Evolutionary conservation across 2,797 vertebrate genomes (phyloP), one percentile per base, ranked within the genome.

Genomic region (Taenioides sp.): DNA sequence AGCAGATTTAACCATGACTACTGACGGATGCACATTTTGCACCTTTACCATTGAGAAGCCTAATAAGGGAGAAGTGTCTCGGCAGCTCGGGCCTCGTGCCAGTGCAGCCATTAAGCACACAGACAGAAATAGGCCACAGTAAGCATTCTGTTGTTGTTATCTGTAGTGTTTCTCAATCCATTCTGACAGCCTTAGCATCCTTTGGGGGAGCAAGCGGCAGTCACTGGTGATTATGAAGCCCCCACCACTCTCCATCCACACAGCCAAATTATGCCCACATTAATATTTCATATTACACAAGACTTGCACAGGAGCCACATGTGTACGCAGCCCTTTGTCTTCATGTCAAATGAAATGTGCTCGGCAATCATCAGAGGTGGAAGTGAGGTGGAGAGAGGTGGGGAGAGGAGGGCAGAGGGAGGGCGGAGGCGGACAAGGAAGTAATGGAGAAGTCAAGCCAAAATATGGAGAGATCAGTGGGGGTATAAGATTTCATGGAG

Each of bases 211-310:
- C 88, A 88, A 91, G 87, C 80, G 69, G 81, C 88, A 91, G 87
- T 86, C 91, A 90, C 86, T 88, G 87, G 86, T 92, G 91, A 91
- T 90, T 90, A 88, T 72, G 65, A 83, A 82, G 74, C 80, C 83
- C 80, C 78, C 79, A 22, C 68, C 72, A 6, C 61, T 81, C 79
- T 70, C 79, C 86, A 86, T 77, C 87, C 86, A 83, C 84, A 83
- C 89, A 92, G 87, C 83, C 83, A 92, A 93, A 94, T 93, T 91
- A 93, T 93, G 91, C 91, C 86, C 27, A 70, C 91, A 93, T 94
- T 93, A 94, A 94, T 94, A 92, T 94, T 94, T 94, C 92, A 94
- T 93, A 87, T 89, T 91, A 90, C 85, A 86, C 87, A 85, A 82
- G 92, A 88, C 84, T 85, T 67, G 76, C 72, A 84, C 81, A 88